Percentiles rank a stretch among this genome's conserved stretches.
Evolutionary conservation across 2,888 invertebrate genomes (phyloP).

Genomic region (Apotomis capreana): DNA sequence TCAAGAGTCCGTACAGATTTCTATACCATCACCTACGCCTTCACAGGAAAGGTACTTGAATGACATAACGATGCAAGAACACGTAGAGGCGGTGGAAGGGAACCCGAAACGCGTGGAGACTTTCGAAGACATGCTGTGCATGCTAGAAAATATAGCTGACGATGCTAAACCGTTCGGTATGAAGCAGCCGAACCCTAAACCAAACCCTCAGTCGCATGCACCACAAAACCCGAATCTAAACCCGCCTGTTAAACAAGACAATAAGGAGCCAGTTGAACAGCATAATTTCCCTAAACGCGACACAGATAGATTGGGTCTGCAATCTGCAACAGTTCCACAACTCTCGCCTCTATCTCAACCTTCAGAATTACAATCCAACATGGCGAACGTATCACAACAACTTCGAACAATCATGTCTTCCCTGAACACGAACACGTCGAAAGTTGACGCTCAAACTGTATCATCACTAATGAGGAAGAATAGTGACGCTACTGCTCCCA

Average conservation of each 20-base stretch:
- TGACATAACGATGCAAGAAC: conserved; percentile 85
- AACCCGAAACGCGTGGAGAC: conserved; percentile 84
- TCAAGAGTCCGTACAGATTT: conserved; percentile 86
- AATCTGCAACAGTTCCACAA: conserved; percentile 85
- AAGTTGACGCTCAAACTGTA: conserved; percentile 74
- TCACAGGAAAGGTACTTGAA: conserved; percentile 86
- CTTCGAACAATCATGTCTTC: conserved; percentile 86
- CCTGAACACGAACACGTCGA: conserved; percentile 79
- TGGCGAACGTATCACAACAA: conserved; percentile 88
- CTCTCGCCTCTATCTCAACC: conserved; percentile 88
- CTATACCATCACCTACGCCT: conserved; percentile 86
- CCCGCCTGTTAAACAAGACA: conserved; percentile 54
- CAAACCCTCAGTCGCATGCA: conserved; percentile 46
- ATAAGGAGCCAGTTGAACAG: conserved; percentile 64
- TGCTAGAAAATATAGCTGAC: conserved; percentile 86
- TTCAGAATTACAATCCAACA: conserved; percentile 87
- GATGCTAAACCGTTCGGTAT: conserved; percentile 67
- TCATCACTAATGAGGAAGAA: conserved; percentile 77
- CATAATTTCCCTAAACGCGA: conserved; percentile 65
- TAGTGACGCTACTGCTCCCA: conserved; percentile 69
- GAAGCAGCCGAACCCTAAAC: conserved; percentile 59
- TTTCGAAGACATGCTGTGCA: conserved; percentile 87
- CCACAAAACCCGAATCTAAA: conserved; percentile 54
- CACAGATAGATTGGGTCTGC: conserved; percentile 66
- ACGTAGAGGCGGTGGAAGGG: conserved; percentile 80